phyloP scores from a whole-genome alignment of 2,888 invertebrate species.

The Acleris emargana region DNA sequence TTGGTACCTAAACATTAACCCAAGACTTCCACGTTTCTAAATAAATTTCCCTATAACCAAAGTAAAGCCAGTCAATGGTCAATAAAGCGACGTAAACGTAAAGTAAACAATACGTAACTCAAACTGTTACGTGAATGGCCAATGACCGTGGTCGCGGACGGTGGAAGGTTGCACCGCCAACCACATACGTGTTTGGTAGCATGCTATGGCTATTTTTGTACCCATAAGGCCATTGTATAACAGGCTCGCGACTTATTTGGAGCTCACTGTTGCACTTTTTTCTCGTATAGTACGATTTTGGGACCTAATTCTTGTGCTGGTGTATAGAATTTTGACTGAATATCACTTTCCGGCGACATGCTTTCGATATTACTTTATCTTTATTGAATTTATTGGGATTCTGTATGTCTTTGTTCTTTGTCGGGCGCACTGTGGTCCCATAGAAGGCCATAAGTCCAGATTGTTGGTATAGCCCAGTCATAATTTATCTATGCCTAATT shows the following conservation, averaged over 20 bases:
- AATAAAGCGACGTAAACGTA: slow-evolving; percentile 30
- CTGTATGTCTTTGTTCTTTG: no score
- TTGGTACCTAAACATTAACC: background rate
- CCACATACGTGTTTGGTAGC: slow-evolving; percentile 2
- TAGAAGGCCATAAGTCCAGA: no score
- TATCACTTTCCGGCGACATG: no score
- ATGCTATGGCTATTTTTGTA: slow-evolving; percentile 11
- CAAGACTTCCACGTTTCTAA: background rate
- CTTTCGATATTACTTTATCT: no score
- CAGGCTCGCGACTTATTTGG: slow-evolving; percentile 1
- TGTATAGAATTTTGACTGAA: no score
- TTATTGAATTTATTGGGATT: no score
- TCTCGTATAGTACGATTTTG: background rate
- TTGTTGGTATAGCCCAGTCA: no score
- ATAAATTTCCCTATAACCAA: background rate
- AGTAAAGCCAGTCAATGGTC: slow-evolving; percentile 23
- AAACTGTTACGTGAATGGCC: slow-evolving; percentile 29
- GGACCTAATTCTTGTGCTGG: no score
- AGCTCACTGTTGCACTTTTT: background rate
- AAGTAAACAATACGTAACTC: slow-evolving; percentile 34
- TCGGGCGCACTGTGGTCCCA: no score
- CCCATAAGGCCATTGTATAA: background rate
- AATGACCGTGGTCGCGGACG: slow-evolving; percentile 30
- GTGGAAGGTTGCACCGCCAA: slow-evolving; percentile 12
- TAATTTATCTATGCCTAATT: no score